Evolutionary conservation across 2,113 vertebrate species (phyloP).

Genomic region (Euleptes europaea): DNA sequence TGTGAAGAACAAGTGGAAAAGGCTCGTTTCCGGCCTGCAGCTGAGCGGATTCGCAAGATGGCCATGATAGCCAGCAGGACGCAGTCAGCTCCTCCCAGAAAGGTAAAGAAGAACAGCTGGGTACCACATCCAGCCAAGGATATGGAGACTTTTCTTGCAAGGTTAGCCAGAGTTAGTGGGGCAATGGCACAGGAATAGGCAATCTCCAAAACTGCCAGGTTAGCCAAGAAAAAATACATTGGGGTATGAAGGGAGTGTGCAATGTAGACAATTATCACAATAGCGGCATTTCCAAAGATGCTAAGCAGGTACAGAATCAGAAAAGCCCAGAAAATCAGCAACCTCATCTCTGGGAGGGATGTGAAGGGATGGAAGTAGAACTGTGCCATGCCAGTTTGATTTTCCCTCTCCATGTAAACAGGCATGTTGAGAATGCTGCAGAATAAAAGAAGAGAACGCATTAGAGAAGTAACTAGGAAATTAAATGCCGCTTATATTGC

Average conservation of each 20-base stretch:
- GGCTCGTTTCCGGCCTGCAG: conserved; percentile 1
- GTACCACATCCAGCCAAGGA: conserved; percentile 26
- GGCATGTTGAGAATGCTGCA: not conserved
- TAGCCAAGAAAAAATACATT: conserved; percentile 60
- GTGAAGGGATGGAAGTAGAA: conserved; percentile 59
- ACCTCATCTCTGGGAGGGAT: conserved; percentile 22
- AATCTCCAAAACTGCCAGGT: conserved; percentile 54
- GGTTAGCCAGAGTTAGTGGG: conserved; percentile 51
- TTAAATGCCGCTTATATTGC: no score
- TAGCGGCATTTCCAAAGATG: conserved; percentile 43
- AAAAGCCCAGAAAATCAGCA: conserved; percentile 40
- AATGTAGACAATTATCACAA: conserved; percentile 13
- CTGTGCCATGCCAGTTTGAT: conserved; percentile 14
- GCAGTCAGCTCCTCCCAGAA: conserved; percentile 29
- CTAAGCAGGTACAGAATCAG: conserved; percentile 44
- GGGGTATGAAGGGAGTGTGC: conserved; percentile 42
- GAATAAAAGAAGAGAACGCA: not conserved
- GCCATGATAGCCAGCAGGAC: conserved; percentile 52
- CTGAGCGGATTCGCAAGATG: conserved; percentile 31
- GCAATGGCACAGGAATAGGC: conserved; percentile 45
- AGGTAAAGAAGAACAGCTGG: conserved; percentile 39
- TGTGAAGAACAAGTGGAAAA: conserved; percentile 47
- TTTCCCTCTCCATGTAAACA: conserved; percentile 40
- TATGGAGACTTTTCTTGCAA: conserved; percentile 16
- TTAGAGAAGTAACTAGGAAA: not conserved